Base-by-base conservation (phyloP, 2,113 vertebrate genomes). In the Picathartes gymnocephalus region DNA sequence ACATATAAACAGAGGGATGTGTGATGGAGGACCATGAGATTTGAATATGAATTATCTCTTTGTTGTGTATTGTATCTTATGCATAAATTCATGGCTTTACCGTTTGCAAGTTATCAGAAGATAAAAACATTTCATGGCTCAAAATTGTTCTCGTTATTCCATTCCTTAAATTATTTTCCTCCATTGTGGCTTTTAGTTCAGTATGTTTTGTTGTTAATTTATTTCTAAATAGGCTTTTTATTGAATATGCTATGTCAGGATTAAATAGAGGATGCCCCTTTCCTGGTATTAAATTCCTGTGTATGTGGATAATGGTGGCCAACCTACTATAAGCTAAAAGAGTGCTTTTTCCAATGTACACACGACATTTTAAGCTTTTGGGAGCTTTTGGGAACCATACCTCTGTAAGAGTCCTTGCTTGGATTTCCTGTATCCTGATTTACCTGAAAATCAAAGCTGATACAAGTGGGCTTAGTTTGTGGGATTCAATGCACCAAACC, bases 151-250 rank as follows among this genome's bases (percentile, higher is more conserved):
- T 92, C 56, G 22, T 95, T 96, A 93, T 94, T 96, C 85, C 65
- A 80, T 92, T 84, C 93, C 74, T 94, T 92, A 97, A 97, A 96
- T 96, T 95, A 94, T 97, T 96, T 95, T 84, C 35, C 81, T 82
- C 62, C 51, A 33, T 84, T 82, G 90, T 64, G 62, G 66, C 72
- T 93, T 94, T 92, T 96, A 96, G 95, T 96, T 94, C 88, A 42
- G 37, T 65, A 30, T 17, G 22, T 95, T 97, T 97, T 97, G 76
- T 92, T 95, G 79, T 70, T 95, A 97, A 97, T 97, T 98, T 72
- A 94, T 96, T 98, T 97, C 94, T 89, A 95, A 98, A 95, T 86
- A 94, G 92, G 66, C 72, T 90, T 96, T 97, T 96, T 92, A 94
- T 94, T 96, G 95, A 93, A 95, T 94, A 90, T 28, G 77, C 78